Evolutionary conservation across 2,797 vertebrate genomes (phyloP).

Genomic region (Otolemur crassicaudatus): DNA sequence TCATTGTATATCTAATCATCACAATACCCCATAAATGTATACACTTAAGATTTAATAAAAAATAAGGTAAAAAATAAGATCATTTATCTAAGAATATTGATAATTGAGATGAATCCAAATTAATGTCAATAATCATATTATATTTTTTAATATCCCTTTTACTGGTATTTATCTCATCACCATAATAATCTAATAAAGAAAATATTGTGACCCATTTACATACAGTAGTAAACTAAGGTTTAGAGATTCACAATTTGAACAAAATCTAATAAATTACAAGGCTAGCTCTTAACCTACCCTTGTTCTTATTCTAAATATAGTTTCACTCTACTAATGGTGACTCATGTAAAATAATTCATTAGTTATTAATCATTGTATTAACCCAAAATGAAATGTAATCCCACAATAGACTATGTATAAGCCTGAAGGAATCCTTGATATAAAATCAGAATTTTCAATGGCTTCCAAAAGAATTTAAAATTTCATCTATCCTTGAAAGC

Average conservation of each 20-base stretch:
- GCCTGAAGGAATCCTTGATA: neutral
- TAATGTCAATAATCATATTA: neutral
- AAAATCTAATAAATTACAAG: neutral
- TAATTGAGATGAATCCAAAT: neutral
- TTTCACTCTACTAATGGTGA: neutral
- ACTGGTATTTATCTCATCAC: neutral
- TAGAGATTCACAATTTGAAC: neutral
- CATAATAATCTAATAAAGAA: neutral
- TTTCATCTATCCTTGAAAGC: neutral
- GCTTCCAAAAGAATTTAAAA: slow-evolving; percentile 6
- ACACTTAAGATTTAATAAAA: too few species aligned
- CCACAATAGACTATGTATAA: neutral
- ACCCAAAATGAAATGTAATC: neutral
- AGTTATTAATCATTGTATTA: neutral
- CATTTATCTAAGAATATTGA: neutral
- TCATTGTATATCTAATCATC: too few species aligned
- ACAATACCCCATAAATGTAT: too few species aligned
- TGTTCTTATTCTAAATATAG: neutral
- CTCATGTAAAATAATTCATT: neutral
- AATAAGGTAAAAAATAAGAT: neutral
- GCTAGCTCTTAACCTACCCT: neutral
- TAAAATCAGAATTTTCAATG: neutral
- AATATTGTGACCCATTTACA: neutral
- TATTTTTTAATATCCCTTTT: neutral
- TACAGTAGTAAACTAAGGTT: neutral